A percentile compares a stretch with the other conserved stretches of the same genome.
Conservation (phyloP, 2,888 invertebrate genomes). For the Diloba caeruleocephala region DNA sequence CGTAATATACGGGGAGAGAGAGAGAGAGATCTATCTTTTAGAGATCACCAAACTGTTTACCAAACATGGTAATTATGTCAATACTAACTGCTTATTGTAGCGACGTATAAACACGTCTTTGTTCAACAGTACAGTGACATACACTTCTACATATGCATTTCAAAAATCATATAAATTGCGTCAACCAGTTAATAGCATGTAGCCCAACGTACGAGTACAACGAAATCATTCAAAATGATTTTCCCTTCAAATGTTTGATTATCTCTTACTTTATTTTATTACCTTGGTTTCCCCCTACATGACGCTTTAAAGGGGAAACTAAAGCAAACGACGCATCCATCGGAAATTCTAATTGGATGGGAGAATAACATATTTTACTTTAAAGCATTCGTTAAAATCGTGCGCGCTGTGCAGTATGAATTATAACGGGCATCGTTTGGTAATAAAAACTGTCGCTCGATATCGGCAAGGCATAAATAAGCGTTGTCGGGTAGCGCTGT, state of each 20-base stretch:
- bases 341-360: constrained; percentile 48
- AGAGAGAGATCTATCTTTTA: too few relatives aligned
- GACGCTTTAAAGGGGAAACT: too few relatives aligned
- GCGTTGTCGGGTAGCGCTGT: constrained; percentile 77
- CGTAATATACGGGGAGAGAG: too few relatives aligned
- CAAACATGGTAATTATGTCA: too few relatives aligned
- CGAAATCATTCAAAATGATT: neutral
- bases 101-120: too few relatives aligned
- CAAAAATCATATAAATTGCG: too few relatives aligned
- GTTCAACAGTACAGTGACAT: too few relatives aligned
- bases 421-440: constrained; percentile 67
- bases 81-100: too few relatives aligned
- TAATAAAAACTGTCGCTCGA: constrained; percentile 79
- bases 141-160: too few relatives aligned
- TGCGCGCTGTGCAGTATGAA: constrained; percentile 62
- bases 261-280: constrained; percentile 10
- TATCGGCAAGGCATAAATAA: constrained; percentile 85
- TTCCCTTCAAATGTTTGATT: neutral
- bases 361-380: constrained; percentile 52
- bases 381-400: constrained; percentile 52
- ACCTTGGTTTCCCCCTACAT: constrained; percentile 3
- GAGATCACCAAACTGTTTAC: too few relatives aligned
- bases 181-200: neutral
- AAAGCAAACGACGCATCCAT: constrained; percentile 25
- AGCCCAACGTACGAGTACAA: neutral